A percentile compares a stretch with the other conserved stretches of the same genome.
Evolutionary conservation across 1,140 invertebrate species (phyloP).

Genomic region (Elymnias hypermnestra): DNA sequence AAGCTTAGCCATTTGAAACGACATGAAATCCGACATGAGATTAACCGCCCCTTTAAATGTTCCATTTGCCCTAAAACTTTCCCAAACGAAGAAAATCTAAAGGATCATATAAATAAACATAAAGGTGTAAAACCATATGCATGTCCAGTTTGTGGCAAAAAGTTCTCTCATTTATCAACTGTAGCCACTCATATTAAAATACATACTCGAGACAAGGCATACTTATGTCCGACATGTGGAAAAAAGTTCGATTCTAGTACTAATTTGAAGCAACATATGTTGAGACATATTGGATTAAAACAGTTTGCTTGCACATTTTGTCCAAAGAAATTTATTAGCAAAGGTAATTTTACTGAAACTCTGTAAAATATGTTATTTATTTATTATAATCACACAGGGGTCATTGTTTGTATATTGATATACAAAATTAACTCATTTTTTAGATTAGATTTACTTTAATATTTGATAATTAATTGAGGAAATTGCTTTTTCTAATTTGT

Average conservation of each 20-base stretch:
- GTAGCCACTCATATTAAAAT: slow-evolving; percentile 76
- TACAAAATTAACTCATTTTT: too few species aligned
- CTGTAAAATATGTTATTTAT: too few species aligned
- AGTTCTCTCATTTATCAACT: slow-evolving; percentile 51
- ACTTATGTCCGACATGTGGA: slow-evolving; percentile 78
- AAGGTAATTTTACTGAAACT: slow-evolving; percentile 74
- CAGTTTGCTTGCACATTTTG: slow-evolving; percentile 80
- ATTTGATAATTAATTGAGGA: too few species aligned
- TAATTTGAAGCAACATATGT: slow-evolving; percentile 84
- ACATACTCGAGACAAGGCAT: slow-evolving; percentile 78
- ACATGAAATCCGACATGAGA: slow-evolving; percentile 73
- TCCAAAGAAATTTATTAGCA: slow-evolving; percentile 78
- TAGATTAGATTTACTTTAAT: too few species aligned
- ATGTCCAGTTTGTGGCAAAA: slow-evolving; percentile 53
- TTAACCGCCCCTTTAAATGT: slow-evolving; percentile 71
- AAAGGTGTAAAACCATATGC: slow-evolving; percentile 47
- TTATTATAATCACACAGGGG: not conserved
- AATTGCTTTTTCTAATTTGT: too few species aligned
- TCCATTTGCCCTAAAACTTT: slow-evolving; percentile 71
- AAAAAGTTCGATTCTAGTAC: slow-evolving; percentile 79
- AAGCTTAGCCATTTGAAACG: slow-evolving; percentile 74
- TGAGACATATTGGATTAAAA: slow-evolving; percentile 84
- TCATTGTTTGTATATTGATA: too few species aligned
- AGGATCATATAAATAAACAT: slow-evolving; percentile 77
- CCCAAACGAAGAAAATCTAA: slow-evolving; percentile 68